Evolutionary conservation across 2,797 vertebrate species (phyloP).

Genomic region (Caiman crocodilus): DNA sequence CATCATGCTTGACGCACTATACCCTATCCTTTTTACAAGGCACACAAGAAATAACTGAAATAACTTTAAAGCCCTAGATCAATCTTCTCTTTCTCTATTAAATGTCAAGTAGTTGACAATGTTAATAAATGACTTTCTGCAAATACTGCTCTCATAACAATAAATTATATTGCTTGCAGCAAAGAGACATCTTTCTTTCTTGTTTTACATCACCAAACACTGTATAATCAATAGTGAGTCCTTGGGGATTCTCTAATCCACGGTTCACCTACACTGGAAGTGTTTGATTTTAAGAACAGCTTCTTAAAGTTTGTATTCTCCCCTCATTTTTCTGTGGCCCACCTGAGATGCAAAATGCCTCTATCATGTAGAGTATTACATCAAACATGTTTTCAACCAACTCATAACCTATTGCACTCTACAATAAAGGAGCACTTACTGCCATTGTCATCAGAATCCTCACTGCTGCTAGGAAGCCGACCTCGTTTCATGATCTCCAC

Average conservation of each 20-base stretch:
- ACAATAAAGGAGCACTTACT: slow-evolving; percentile 89
- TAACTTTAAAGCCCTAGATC: background rate
- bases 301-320: background rate
- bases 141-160: background rate
- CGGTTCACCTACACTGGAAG: background rate
- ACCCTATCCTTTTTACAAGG: fast-evolving
- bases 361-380: slow-evolving; percentile 42
- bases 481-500: slow-evolving; percentile 93
- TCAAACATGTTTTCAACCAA: slow-evolving; percentile 57
- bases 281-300: background rate
- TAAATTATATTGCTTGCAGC: background rate
- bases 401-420: slow-evolving; percentile 63
- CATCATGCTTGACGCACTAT: background rate
- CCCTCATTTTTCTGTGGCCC: background rate
- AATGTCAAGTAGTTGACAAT: background rate
- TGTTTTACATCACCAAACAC: background rate
- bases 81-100: background rate
- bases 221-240: fast-evolving
- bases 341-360: slow-evolving; percentile 31
- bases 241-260: background rate
- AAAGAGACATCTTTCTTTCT: background rate
- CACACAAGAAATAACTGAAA: background rate
- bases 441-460: slow-evolving; percentile 96
- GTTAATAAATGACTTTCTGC: background rate
- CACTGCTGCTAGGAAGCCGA: slow-evolving; percentile 94